Percentiles rank a stretch among this genome's conserved stretches.
These are phyloP conservation scores for Lethenteron camtschaticum DNA, from an alignment of 2,113 vertebrate species.

Conservation along the genomic window DNA sequence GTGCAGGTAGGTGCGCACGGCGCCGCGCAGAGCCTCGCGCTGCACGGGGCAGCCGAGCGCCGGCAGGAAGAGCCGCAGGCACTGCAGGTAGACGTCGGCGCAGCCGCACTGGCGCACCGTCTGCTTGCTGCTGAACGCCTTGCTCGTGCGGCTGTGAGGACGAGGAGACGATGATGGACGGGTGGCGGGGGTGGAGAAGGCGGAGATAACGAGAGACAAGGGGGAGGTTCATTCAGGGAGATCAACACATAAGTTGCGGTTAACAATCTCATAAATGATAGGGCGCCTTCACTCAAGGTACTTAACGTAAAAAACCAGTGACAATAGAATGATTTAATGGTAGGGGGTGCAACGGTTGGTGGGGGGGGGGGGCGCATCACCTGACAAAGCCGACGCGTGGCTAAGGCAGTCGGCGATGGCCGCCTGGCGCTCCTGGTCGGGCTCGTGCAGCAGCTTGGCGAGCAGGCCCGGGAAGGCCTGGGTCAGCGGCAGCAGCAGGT, in stretches of 20 bases:
- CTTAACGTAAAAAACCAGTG: too few species aligned
- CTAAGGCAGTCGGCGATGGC: constrained; percentile 69
- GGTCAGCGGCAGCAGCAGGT: constrained; percentile 63
- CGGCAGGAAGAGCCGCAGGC: constrained; percentile 67
- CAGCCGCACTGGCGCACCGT: constrained; percentile 91
- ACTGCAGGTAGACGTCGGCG: constrained; percentile 80
- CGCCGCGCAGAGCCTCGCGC: constrained; percentile 52
- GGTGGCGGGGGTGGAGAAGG: background rate
- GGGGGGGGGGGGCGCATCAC: constrained; percentile 19
- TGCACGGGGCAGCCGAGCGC: constrained; percentile 78
- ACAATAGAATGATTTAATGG: too few species aligned
- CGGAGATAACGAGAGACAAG: background rate
- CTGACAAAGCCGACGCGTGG: constrained; percentile 87
- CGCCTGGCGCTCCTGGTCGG: constrained; percentile 54
- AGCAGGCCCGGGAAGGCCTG: constrained; percentile 69
- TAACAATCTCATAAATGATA: background rate
- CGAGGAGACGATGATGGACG: too few species aligned
- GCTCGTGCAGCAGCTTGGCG: constrained; percentile 49
- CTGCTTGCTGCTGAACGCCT: constrained; percentile 97
- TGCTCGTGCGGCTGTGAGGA: constrained; percentile 62
- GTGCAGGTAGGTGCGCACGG: constrained; percentile 86
- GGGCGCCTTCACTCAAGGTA: too few species aligned
- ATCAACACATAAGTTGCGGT: background rate
- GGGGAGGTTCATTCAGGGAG: background rate
- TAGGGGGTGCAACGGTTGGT: too few species aligned